A percentile compares a stretch with the other conserved stretches of the same genome.
Evolutionary conservation across 2,113 vertebrate species (phyloP).

Genomic region (Misgurnus anguillicaudatus): DNA sequence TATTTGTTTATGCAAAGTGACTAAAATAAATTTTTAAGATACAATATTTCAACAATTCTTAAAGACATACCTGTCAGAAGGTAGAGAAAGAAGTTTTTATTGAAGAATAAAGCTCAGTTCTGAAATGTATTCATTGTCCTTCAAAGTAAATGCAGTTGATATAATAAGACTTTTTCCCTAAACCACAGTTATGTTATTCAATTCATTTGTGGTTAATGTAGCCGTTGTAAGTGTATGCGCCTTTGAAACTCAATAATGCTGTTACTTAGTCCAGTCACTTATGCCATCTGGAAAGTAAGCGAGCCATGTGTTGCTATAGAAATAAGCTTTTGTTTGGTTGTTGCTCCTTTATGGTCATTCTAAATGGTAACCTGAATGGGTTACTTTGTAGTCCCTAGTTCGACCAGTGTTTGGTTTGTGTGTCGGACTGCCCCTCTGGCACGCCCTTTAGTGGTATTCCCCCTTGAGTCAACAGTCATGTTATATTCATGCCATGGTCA

Average conservation of each 20-base stretch:
- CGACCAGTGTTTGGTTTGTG: slow-evolving; percentile 54
- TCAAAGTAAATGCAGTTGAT: too few species aligned
- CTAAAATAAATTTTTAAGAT: too few species aligned
- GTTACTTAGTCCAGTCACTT: background rate
- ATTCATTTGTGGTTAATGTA: too few species aligned
- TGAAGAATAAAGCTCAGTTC: too few species aligned
- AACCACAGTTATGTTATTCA: too few species aligned
- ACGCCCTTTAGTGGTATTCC: slow-evolving; percentile 30
- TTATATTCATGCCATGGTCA: slow-evolving; percentile 11
- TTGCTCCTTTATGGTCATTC: background rate
- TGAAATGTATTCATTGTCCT: background rate
- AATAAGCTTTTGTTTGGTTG: slow-evolving; percentile 30
- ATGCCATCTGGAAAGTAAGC: slow-evolving; percentile 41
- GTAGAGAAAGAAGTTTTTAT: too few species aligned
- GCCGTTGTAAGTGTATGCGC: background rate
- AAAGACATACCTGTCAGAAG: too few species aligned
- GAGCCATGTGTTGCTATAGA: slow-evolving; percentile 53
- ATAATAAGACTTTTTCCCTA: too few species aligned
- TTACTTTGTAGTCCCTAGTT: slow-evolving; percentile 50
- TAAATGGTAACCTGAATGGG: slow-evolving; percentile 3
- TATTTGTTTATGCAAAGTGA: too few species aligned
- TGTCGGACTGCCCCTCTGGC: background rate
- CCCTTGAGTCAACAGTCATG: background rate
- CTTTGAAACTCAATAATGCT: background rate
- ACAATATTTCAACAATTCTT: too few species aligned